Base-by-base conservation (phyloP, 2,888 invertebrate species). In the Dolichopus griseipennis region DNA sequence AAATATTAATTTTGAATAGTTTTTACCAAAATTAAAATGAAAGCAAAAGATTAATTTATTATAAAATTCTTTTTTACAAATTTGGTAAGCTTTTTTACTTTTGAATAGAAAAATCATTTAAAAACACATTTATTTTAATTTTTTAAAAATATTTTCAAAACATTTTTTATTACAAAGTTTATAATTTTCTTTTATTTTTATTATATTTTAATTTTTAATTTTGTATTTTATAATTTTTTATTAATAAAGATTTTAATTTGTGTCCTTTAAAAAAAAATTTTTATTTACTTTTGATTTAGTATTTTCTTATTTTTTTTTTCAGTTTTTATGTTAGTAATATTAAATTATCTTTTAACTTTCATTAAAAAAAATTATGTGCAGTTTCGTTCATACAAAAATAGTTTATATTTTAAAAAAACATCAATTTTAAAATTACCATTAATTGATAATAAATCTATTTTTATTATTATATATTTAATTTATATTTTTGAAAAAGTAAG, bases 231-330 rank as follows among this genome's bases (percentile, higher is more conserved):
- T 63, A 62, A 63, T 63, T 63, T 61, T 20, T 63, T 27, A 63
- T 63, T 27, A 63, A 63, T 63, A 63, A 63, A 63, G 27, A 63
- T 63, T 63, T 63, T 63, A 62, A 15, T 63, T 63, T 63, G 63
- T 63, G 63, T 63, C 63, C 63, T 63, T 18, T 5, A 22, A 61
- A 61, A 63, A 62, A 15, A 3, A 63, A 15, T 27, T 63, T 33
- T 63, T 63, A 63, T 63, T 63, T 52, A 18, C 2, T 52, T 52
- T 52, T 52, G 8, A 37, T 37, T 37, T 37, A 7, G 37, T 37
- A 37, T 37, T 37, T 10, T 37, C 37, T 37, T 52, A 52, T 12
- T 52, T 52, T 18, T 52, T 18, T 52, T 52, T 52, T 52, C 15
- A n/a, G 52, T 52, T 52, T n/a, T 52, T 52, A 12, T 52, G 15